These are phyloP conservation scores for Apamea monoglypha DNA, from an alignment of 2,888 invertebrate genomes.

Conservation along the genomic window DNA sequence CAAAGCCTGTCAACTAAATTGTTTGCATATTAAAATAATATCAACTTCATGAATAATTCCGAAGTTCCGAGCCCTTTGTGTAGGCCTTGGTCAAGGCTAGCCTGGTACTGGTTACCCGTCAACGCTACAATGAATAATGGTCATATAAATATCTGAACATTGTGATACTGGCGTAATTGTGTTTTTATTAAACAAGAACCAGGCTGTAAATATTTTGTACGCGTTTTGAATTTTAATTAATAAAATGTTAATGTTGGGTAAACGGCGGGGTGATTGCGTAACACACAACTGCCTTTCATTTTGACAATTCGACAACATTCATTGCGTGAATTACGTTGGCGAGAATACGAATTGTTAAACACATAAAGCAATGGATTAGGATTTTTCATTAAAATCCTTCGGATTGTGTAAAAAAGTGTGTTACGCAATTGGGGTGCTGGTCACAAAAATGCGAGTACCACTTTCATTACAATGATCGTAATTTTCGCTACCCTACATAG, in stretches of 20 bases:
- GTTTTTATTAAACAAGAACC: conserved; percentile 21
- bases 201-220: conserved; percentile 6
- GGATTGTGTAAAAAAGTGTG: background rate
- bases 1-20: conserved; percentile 23
- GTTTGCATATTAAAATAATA: conserved; percentile 39
- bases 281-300: background rate
- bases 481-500: background rate
- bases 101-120: conserved; percentile 48
- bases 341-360: background rate
- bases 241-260: background rate
- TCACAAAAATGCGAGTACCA: background rate
- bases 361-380: background rate
- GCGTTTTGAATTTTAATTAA: conserved; percentile 17
- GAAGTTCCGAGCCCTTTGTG: conserved; percentile 40
- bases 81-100: conserved; percentile 49
- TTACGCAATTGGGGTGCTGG: background rate
- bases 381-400: background rate
- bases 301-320: background rate
- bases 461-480: conserved; percentile 14
- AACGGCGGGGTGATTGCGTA: background rate
- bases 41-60: conserved; percentile 55
- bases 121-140: conserved; percentile 61
- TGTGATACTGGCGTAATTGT: conserved; percentile 45
- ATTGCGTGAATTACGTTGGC: background rate
- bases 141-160: conserved; percentile 52